phyloP scores from a whole-genome alignment of 1,140 invertebrate species.

The Polypedilum vanderplanki region DNA sequence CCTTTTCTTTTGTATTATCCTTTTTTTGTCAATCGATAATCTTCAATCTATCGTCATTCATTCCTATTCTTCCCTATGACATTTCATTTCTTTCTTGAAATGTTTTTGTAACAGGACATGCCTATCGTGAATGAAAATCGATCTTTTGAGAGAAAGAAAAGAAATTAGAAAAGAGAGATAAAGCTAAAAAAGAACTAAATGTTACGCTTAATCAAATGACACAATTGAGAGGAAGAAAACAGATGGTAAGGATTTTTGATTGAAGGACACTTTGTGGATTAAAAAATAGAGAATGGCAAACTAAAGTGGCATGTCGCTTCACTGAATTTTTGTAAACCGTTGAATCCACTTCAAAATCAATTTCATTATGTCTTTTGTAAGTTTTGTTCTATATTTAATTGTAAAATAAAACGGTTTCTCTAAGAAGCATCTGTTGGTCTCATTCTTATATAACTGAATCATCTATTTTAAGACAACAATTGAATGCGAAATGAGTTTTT shows the following conservation, averaged over 20 bases:
- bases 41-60: constrained; percentile 24
- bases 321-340: neutral
- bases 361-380: too few relatives aligned
- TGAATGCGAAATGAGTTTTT: constrained; percentile 24
- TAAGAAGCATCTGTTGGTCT: neutral
- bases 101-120: constrained; percentile 13
- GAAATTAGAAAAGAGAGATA: neutral
- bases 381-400: too few relatives aligned
- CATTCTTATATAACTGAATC: neutral
- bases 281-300: constrained; percentile 7
- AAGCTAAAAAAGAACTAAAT: constrained; percentile 11
- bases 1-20: neutral
- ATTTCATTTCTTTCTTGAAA: neutral
- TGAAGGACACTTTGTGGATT: constrained; percentile 28
- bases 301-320: neutral
- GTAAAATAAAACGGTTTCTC: neutral
- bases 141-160: neutral
- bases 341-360: neutral
- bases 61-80: neutral
- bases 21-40: constrained; percentile 29
- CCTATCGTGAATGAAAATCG: constrained; percentile 17
- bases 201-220: constrained; percentile 18
- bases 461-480: neutral
- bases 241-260: constrained; percentile 21
- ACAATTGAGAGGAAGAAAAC: constrained; percentile 15